Percentiles rank a stretch among this genome's conserved stretches.
Evolutionary conservation across 2,888 invertebrate genomes (phyloP).

Genomic region (Drosophila suboccidentalis): DNA sequence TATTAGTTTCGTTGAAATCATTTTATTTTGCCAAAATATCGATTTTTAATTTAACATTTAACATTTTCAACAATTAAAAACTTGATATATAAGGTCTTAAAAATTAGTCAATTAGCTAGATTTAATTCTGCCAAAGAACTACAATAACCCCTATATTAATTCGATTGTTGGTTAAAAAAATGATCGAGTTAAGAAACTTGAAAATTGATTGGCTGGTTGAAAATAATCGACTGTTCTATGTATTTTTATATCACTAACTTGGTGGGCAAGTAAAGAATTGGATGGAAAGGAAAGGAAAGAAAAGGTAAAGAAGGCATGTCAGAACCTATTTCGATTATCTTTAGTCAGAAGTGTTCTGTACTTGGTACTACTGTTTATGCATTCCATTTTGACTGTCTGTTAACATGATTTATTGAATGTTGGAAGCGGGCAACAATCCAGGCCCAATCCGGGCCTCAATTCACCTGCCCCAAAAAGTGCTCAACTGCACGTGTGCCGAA

Average conservation of each 20-base stretch:
- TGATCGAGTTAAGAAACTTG: too few species aligned
- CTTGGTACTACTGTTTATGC: slow-evolving; percentile 47
- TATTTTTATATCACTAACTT: not conserved
- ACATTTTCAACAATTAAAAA: too few species aligned
- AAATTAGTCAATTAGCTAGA: too few species aligned
- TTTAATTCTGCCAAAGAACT: too few species aligned
- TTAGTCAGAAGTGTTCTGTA: slow-evolving; percentile 26
- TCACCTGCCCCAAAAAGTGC: slow-evolving; percentile 53
- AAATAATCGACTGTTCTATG: too few species aligned
- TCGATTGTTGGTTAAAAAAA: too few species aligned
- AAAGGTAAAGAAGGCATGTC: slow-evolving; percentile 6
- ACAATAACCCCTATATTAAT: too few species aligned
- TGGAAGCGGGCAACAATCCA: slow-evolving; percentile 34
- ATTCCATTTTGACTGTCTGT: slow-evolving; percentile 70
- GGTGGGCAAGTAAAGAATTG: not conserved
- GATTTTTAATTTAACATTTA: too few species aligned
- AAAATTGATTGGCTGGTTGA: too few species aligned
- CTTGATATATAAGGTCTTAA: too few species aligned
- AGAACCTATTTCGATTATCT: slow-evolving; percentile 15
- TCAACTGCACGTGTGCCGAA: slow-evolving; percentile 81
- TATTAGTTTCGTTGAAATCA: too few species aligned
- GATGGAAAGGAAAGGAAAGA: not conserved
- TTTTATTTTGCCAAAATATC: too few species aligned
- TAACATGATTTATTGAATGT: slow-evolving; percentile 82
- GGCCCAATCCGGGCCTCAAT: slow-evolving; percentile 30